Conservation (phyloP, 2,113 vertebrate species). For the Myotis davidii region DNA sequence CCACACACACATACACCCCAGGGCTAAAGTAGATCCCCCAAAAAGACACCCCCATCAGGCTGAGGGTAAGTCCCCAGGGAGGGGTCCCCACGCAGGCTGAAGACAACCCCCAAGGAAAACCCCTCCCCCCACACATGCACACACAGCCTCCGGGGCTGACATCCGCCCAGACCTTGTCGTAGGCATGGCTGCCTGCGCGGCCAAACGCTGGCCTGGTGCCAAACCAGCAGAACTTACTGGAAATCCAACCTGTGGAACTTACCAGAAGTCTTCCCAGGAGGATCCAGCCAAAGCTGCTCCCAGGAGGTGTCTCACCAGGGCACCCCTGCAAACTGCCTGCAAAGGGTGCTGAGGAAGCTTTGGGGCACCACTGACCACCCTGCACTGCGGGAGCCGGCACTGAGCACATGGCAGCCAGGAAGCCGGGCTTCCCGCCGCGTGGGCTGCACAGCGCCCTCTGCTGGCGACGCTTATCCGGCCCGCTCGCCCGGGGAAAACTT, state of each 20-base stretch:
- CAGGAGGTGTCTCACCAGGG: not conserved
- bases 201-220: accelerated
- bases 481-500: accelerated
- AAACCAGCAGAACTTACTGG: not conserved
- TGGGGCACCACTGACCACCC: not conserved
- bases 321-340: not conserved
- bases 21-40: not conserved
- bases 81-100: not conserved
- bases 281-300: not conserved
- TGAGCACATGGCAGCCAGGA: not conserved
- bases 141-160: not conserved
- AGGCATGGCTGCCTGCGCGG: accelerated
- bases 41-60: not conserved
- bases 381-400: accelerated
- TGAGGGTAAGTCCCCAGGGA: not conserved
- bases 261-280: not conserved
- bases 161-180: accelerated
- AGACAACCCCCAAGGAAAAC: not conserved
- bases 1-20: not conserved
- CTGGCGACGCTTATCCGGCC: accelerated
- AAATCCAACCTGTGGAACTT: not conserved
- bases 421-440: accelerated
- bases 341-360: not conserved
- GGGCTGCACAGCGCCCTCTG: not conserved
- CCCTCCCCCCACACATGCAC: not conserved